phyloP scores from a whole-genome alignment of 2,113 vertebrate species.

The Rafetus swinhoei region DNA sequence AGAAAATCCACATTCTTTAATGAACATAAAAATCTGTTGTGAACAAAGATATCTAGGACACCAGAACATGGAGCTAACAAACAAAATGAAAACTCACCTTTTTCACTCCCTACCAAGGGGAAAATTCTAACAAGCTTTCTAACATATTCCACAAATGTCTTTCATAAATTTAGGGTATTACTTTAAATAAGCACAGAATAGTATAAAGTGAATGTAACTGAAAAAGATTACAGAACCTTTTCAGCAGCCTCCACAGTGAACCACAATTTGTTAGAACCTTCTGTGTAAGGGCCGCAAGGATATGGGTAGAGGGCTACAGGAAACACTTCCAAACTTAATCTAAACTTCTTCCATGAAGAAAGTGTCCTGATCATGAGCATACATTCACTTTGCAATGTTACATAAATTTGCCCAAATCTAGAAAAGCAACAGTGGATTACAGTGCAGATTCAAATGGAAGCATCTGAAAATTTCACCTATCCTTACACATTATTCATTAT shows the following conservation, averaged over 20 bases:
- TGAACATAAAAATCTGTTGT: slow-evolving; percentile 17
- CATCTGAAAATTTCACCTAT: not conserved
- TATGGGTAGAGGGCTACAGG: rapidly evolving
- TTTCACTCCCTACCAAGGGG: not conserved
- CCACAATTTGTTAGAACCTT: not conserved
- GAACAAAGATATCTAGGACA: slow-evolving; percentile 53
- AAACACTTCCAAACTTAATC: not conserved
- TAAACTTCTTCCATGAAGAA: rapidly evolving
- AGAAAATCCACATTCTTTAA: slow-evolving; percentile 36
- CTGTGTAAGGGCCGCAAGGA: not conserved
- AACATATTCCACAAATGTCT: not conserved
- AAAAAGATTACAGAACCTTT: not conserved
- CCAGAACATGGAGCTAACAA: slow-evolving; percentile 25
- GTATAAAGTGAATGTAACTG: not conserved
- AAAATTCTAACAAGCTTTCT: slow-evolving; percentile 1
- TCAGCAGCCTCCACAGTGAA: not conserved
- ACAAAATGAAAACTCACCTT: not conserved
- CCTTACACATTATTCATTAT: not conserved
- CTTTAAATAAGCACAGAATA: not conserved
- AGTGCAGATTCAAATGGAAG: not conserved
- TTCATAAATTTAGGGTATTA: not conserved
- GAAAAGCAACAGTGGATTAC: not conserved
- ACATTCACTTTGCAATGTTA: rapidly evolving
- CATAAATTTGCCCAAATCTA: not conserved
- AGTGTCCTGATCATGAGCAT: rapidly evolving